phyloP scores from a whole-genome alignment of 2,113 vertebrate species.

The Corvus moneduloides region DNA sequence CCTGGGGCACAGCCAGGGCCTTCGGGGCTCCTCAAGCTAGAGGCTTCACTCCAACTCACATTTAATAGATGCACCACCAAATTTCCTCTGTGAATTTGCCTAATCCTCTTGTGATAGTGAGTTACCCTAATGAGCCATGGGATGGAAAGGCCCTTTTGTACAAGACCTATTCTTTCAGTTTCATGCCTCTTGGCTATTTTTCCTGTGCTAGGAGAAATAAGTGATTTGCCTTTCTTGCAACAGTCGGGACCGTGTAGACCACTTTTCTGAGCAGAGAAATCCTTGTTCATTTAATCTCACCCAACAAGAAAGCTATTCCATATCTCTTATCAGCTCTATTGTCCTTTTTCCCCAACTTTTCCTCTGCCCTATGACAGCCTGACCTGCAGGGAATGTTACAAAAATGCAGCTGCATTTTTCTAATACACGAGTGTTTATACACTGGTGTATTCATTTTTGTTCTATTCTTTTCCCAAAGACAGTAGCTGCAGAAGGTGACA shows the following conservation, averaged over 20 bases:
- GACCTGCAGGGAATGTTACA: background rate
- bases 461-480: background rate
- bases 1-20: background rate
- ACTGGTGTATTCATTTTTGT: background rate
- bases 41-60: background rate
- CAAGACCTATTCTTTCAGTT: background rate
- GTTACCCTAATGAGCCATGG: background rate
- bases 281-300: background rate
- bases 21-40: background rate
- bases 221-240: background rate
- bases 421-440: background rate
- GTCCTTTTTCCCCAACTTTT: background rate
- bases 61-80: background rate
- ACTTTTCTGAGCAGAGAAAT: background rate
- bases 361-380: background rate
- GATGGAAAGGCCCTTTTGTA: background rate
- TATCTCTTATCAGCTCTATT: background rate
- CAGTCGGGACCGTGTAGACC: background rate
- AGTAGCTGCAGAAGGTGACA: background rate
- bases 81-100: background rate
- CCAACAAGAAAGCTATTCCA: background rate
- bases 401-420: background rate
- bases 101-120: background rate
- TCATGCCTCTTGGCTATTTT: background rate
- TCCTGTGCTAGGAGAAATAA: background rate